Evolutionary conservation across 2,888 invertebrate species (phyloP).

Genomic region (Sepioteuthis lessoniana): DNA sequence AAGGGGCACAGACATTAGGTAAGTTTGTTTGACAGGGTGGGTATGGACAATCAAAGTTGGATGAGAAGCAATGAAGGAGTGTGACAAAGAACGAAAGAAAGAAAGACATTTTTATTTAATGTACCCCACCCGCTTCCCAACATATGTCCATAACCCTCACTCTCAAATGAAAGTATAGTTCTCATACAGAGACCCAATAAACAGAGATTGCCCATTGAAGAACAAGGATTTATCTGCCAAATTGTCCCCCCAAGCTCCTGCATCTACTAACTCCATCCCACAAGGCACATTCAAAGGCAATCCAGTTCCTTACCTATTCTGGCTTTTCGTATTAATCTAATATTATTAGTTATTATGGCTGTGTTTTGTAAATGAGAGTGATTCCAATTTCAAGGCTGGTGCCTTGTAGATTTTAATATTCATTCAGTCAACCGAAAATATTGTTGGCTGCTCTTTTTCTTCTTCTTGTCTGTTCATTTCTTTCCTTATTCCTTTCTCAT

Average conservation of each 20-base stretch:
- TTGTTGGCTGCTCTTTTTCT: neutral
- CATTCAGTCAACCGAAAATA: neutral
- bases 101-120: neutral
- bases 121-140: fast-evolving
- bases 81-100: neutral
- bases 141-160: neutral
- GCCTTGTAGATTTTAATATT: conserved; percentile 2
- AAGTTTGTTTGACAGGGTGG: neutral
- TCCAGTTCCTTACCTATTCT: neutral
- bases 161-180: neutral
- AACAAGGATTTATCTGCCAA: conserved; percentile 14
- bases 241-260: neutral
- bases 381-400: neutral
- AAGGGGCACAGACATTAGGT: neutral
- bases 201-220: neutral
- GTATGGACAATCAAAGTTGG: neutral
- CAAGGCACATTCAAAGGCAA: neutral
- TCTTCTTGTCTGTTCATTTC: neutral
- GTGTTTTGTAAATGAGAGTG: neutral
- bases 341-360: neutral
- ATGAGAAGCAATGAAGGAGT: neutral
- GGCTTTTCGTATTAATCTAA: neutral
- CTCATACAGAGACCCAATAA: neutral
- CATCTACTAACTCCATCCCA: neutral
- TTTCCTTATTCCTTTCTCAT: neutral